These are phyloP conservation scores for Notocelia uddmanniana DNA, from an alignment of 2,888 invertebrate species.

Conservation along the genomic window DNA sequence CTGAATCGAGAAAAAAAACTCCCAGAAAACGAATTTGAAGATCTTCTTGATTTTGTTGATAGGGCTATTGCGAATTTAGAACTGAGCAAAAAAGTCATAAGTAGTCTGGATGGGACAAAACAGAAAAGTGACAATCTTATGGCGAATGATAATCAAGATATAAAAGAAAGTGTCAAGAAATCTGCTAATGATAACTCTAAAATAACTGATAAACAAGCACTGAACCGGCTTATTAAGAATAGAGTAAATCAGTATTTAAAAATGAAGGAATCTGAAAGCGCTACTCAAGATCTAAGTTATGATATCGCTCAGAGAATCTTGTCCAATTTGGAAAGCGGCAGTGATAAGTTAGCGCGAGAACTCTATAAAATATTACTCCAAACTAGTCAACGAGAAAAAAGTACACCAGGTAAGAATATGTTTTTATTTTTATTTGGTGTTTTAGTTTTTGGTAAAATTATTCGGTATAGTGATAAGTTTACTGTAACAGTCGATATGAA, in stretches of 20 bases:
- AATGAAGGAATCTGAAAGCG: conserved; percentile 58
- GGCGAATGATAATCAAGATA: neutral
- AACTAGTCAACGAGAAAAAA: conserved; percentile 52
- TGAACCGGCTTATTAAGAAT: conserved; percentile 72
- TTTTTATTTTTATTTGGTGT: neutral
- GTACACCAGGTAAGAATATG: conserved; percentile 28
- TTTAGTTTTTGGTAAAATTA: neutral
- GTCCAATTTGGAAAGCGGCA: conserved; percentile 64
- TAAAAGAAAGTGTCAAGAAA: neutral
- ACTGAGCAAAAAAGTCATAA: conserved; percentile 60
- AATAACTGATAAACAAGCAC: conserved; percentile 67
- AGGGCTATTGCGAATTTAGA: conserved; percentile 60
- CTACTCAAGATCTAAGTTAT: conserved; percentile 61
- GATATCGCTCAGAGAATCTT: conserved; percentile 68
- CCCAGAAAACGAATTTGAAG: conserved; percentile 53
- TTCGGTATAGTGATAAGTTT: neutral
- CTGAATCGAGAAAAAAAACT: conserved; percentile 53
- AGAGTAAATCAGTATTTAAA: conserved; percentile 64
- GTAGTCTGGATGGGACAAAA: conserved; percentile 53
- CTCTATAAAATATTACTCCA: conserved; percentile 66
- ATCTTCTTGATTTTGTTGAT: conserved; percentile 63
- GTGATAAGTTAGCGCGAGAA: conserved; percentile 67
- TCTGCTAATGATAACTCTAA: conserved; percentile 53
- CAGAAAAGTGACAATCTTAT: conserved; percentile 13
- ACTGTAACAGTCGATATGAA: neutral